A percentile compares a stretch with the other conserved stretches of the same genome.
phyloP scores from a whole-genome alignment of 2,113 vertebrate genomes.

The Ophiodon elongatus region DNA sequence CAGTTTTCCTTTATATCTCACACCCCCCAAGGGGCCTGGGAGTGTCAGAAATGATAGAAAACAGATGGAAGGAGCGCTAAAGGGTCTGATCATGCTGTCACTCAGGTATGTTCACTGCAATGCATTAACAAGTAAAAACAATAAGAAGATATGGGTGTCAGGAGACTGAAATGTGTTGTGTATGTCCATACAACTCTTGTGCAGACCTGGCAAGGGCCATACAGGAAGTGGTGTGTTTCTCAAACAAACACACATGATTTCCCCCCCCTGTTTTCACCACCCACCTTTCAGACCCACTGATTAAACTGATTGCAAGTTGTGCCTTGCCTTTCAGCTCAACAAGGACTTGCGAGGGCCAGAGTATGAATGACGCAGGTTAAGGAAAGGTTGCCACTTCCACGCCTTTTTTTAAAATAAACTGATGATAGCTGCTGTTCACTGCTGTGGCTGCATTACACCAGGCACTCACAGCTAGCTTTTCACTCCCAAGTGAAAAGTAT shows the following conservation, averaged over 20 bases:
- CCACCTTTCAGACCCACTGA: slow-evolving; percentile 49
- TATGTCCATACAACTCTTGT: slow-evolving; percentile 1
- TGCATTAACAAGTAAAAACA: neutral
- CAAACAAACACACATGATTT: slow-evolving; percentile 52
- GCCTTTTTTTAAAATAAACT: neutral
- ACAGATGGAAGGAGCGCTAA: slow-evolving; percentile 38
- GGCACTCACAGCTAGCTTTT: slow-evolving; percentile 28
- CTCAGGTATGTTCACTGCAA: neutral
- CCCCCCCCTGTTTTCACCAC: neutral
- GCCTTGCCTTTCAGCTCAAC: slow-evolving; percentile 7
- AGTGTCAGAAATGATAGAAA: slow-evolving; percentile 47
- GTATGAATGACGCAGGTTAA: slow-evolving; percentile 22
- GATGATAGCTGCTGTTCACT: neutral
- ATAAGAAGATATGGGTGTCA: neutral
- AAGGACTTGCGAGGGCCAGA: neutral
- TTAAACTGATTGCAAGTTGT: slow-evolving; percentile 45
- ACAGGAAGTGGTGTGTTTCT: slow-evolving; percentile 53
- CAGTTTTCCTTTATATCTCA: neutral
- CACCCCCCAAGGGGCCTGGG: neutral
- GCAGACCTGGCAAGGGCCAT: slow-evolving; percentile 1
- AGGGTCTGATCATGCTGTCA: neutral
- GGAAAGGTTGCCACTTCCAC: neutral
- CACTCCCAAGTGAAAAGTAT: slow-evolving; percentile 31
- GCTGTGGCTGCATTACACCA: neutral
- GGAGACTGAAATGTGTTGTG: neutral